Percentiles rank a stretch among this genome's conserved stretches.
These are phyloP conservation scores for Anser cygnoides DNA, from an alignment of 2,113 vertebrate genomes.

Conservation along the genomic window DNA sequence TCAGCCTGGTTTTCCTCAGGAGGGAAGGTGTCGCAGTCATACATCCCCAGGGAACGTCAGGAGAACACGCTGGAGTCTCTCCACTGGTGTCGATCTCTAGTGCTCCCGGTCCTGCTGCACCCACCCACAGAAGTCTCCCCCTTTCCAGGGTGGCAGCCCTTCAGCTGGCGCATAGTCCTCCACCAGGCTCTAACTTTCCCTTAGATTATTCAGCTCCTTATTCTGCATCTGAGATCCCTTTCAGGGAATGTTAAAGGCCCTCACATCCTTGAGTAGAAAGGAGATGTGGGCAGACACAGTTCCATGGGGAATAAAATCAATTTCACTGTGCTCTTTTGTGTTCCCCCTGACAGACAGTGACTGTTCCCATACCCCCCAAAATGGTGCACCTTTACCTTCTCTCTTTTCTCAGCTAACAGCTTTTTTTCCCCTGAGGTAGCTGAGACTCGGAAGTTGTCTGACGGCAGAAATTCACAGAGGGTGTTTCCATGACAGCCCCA, in stretches of 20 bases:
- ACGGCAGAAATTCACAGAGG: neutral
- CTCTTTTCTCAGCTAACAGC: neutral
- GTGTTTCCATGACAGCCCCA: neutral
- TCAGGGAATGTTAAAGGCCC: neutral
- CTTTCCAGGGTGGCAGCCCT: neutral
- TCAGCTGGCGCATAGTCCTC: neutral
- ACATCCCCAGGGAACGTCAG: accelerated
- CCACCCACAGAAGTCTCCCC: neutral
- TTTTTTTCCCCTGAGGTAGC: neutral
- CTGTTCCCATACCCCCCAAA: neutral
- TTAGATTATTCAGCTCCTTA: neutral
- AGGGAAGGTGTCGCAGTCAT: neutral
- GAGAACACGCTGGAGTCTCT: neutral
- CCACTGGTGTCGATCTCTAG: neutral
- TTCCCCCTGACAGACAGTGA: neutral
- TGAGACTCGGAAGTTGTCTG: neutral
- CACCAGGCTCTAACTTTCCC: neutral
- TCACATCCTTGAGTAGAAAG: neutral
- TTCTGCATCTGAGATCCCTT: neutral
- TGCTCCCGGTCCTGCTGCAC: neutral
- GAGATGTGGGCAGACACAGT: neutral
- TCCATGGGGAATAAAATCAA: neutral
- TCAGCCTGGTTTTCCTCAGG: neutral
- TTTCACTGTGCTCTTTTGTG: neutral
- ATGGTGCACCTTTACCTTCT: neutral